Evolutionary conservation across 2,113 vertebrate species (phyloP), one percentile per base, ranked within the genome.

Genomic region (Vireo altiloquus): DNA sequence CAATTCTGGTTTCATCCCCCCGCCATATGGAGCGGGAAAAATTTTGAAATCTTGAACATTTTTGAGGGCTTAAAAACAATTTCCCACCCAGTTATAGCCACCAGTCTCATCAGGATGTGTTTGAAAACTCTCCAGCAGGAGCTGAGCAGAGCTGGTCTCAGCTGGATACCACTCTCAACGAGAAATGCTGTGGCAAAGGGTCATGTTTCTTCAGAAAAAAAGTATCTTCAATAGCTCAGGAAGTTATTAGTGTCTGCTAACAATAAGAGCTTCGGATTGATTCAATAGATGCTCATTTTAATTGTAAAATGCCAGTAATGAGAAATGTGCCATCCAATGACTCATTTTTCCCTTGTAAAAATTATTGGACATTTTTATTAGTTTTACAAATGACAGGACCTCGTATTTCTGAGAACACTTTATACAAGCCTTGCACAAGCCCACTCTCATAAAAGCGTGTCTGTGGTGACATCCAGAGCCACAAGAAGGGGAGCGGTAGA

Each of bases 291-390:
- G 91, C 88, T 97, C 95, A 53, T 94, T 95, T 94, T 91, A 96
- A 96, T 96, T 96, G 94, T 92, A 95, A 95, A 96, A 96, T 94
- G 88, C 95, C 94, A 93, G 95, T 90, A 95, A 94, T 96, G 95
- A 96, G 94, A 95, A 93, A 95, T 94, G 96, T 96, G 94, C 95
- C 95, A 95, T 96, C 95, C 96, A 90, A 54, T 96, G 96, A 96
- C 92, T 97, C 96, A 96, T 96, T 97, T 96, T 95, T 96, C 95
- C 95, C 96, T 96, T 95, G 95, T 96, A 96, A 97, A 97, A 96
- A 95, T 96, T 88, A 95, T 88, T 94, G 95, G 96, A 95, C 93
- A 71, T 93, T 97, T 96, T 96, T 95, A 96, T 97, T 96, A 96
- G 95, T 96, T 97, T 96, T 92, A 92, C 90, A 96, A 96, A 95